Percentiles rank a stretch among this genome's conserved stretches.
Conservation (phyloP, 2,113 vertebrate species). For the Dolichallabes microphthalmus region DNA sequence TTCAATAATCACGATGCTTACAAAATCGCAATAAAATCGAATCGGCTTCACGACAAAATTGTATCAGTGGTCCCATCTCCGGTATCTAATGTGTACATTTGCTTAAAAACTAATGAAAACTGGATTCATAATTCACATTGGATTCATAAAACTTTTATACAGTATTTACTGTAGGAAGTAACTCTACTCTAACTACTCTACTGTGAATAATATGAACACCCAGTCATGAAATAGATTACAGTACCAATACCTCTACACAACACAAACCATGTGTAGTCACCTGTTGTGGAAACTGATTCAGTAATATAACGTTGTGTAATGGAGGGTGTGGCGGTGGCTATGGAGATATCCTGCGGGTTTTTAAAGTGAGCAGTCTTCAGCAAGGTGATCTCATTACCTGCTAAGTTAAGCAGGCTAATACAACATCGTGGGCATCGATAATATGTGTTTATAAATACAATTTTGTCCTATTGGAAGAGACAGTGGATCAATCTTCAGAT, state of each 20-base stretch:
- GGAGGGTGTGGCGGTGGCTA: not conserved
- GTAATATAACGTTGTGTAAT: not conserved
- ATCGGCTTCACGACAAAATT: too few species aligned
- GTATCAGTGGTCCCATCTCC: too few species aligned
- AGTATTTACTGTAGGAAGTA: not conserved
- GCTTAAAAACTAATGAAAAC: not conserved
- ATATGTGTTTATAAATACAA: constrained; percentile 58
- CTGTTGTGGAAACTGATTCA: not conserved
- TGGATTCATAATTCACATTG: not conserved
- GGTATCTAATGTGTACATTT: not conserved
- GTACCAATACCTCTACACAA: not conserved
- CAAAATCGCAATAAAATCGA: too few species aligned
- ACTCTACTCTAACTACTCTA: not conserved
- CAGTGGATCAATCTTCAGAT: constrained; percentile 42
- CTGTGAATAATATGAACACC: not conserved
- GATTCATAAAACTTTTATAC: not conserved
- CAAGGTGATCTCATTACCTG: constrained; percentile 54
- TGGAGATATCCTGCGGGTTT: constrained; percentile 42
- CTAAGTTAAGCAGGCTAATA: constrained; percentile 60
- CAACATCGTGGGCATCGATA: constrained; percentile 50
- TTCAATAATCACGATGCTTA: too few species aligned
- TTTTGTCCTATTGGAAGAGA: constrained; percentile 57
- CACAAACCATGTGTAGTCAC: not conserved
- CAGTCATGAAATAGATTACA: not conserved
- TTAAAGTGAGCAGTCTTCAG: constrained; percentile 44